Conservation (phyloP, 2,797 vertebrate species). For the Paguma larvata region DNA sequence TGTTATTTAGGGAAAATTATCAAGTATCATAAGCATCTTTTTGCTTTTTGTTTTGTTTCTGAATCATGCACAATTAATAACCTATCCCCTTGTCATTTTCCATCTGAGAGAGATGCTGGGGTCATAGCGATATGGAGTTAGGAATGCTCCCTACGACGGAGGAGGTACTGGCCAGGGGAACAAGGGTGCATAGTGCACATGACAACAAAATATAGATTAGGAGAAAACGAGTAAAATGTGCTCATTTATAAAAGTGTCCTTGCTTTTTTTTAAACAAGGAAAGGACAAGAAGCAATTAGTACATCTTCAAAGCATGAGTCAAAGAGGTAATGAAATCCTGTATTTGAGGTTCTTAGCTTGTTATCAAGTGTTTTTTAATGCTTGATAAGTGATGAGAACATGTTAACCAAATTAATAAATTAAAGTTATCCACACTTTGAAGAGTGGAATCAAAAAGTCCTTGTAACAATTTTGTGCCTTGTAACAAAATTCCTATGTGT, state of each 20-base stretch:
- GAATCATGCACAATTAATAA: background rate
- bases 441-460: background rate
- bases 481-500: background rate
- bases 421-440: background rate
- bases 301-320: background rate
- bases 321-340: background rate
- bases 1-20: background rate
- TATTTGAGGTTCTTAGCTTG: background rate
- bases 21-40: background rate
- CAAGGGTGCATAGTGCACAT: no score
- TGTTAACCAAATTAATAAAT: slow-evolving; percentile 9
- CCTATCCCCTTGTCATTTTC: background rate
- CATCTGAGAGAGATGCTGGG: background rate
- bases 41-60: background rate
- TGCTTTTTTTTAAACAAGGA: background rate
- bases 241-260: background rate
- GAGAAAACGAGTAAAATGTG: background rate
- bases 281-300: background rate
- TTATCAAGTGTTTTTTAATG: background rate
- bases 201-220: background rate
- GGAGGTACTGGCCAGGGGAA: background rate
- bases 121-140: background rate
- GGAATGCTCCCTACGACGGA: no score
- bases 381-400: background rate
- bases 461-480: background rate